A percentile compares a stretch with the other conserved stretches of the same genome.
Evolutionary conservation across 2,888 invertebrate species (phyloP).

Genomic region (Agriotes lineatus): DNA sequence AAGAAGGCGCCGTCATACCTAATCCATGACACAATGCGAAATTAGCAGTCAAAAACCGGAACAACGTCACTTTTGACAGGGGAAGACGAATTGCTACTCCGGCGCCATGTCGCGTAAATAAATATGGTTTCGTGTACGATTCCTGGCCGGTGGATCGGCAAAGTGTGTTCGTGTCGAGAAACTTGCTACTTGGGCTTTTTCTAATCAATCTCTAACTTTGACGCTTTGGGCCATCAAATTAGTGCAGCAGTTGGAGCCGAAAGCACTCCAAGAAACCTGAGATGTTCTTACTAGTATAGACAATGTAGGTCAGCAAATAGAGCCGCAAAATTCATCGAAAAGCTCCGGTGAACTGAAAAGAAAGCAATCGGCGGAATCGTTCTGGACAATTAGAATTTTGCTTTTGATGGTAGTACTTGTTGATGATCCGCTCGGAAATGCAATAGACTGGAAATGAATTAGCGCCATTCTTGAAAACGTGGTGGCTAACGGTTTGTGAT

Average conservation of each 20-base stretch:
- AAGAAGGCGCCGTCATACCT: too few relatives aligned
- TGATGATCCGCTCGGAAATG: not conserved
- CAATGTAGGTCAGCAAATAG: too few relatives aligned
- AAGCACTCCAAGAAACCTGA: too few relatives aligned
- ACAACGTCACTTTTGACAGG: constrained; percentile 20
- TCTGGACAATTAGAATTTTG: not conserved
- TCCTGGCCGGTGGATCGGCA: not conserved
- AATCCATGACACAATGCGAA: not conserved
- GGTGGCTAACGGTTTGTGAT: too few relatives aligned
- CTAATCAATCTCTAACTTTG: constrained; percentile 15
- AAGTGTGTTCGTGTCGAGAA: not conserved
- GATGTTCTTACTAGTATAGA: too few relatives aligned
- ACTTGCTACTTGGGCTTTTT: constrained; percentile 6
- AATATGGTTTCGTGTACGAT: constrained; percentile 13
- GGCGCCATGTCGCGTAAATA: constrained; percentile 21
- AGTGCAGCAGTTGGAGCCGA: too few relatives aligned
- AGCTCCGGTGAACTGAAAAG: not conserved
- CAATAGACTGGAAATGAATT: not conserved
- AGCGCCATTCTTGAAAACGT: too few relatives aligned
- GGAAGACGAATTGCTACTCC: constrained; percentile 8
- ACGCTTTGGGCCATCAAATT: not conserved
- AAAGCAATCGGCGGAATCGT: constrained; percentile 2
- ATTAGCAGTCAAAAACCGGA: not conserved
- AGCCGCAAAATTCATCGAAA: too few relatives aligned
- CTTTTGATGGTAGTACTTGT: not conserved